These are phyloP conservation scores for Drosophila lutescens DNA, from an alignment of 2,888 invertebrate genomes.

Conservation along the genomic window DNA sequence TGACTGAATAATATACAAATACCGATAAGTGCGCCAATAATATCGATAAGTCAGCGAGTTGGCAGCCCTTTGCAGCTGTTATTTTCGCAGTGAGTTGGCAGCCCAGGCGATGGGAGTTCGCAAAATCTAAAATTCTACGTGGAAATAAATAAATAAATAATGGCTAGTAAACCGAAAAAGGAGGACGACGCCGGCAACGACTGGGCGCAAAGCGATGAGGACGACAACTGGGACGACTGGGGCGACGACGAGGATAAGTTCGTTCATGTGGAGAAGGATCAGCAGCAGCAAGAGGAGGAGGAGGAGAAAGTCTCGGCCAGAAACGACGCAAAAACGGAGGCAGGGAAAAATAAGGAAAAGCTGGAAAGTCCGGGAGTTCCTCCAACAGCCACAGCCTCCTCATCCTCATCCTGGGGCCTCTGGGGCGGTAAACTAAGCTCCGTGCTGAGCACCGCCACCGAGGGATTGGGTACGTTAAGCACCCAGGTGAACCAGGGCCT, in stretches of 20 bases:
- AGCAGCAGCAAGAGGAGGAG: conserved; percentile 11
- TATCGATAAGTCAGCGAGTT: background rate
- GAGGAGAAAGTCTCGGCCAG: conserved; percentile 1
- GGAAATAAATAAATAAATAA: conserved; percentile 36
- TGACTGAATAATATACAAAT: background rate
- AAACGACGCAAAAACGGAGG: conserved; percentile 36
- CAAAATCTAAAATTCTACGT: conserved; percentile 24
- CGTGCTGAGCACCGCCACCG: conserved; percentile 90
- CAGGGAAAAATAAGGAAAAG: conserved; percentile 3
- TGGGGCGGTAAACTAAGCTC: conserved; percentile 91
- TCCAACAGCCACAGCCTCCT: conserved; percentile 12
- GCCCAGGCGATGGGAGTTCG: background rate
- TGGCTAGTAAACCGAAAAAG: conserved; percentile 56
- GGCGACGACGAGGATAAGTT: conserved; percentile 76
- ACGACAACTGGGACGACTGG: conserved; percentile 82
- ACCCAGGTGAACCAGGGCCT: conserved; percentile 93
- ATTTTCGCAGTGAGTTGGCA: background rate
- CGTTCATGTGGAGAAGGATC: conserved; percentile 54
- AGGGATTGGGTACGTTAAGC: conserved; percentile 91
- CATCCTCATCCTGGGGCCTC: conserved; percentile 81
- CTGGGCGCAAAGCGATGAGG: conserved; percentile 76
- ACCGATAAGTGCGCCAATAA: background rate
- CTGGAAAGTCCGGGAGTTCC: background rate
- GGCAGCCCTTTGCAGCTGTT: conserved; percentile 5
- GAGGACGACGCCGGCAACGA: conserved; percentile 50